Evolutionary conservation across 2,888 invertebrate species (phyloP), one percentile per base, ranked within the genome.

Genomic region (Philereme vetulata): DNA sequence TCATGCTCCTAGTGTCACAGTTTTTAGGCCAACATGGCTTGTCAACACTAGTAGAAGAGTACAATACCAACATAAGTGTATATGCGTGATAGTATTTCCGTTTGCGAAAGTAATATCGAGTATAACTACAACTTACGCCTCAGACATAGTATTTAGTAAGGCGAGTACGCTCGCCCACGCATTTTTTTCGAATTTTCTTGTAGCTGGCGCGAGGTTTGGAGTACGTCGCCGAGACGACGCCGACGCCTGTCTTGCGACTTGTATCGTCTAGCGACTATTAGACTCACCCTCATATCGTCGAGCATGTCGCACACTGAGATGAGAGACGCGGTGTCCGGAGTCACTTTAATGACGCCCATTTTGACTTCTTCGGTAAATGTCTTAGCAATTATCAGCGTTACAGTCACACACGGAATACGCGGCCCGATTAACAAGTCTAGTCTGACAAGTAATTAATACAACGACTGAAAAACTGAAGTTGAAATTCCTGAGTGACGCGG

Each of bases 261-360:
- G 36, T 3, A 7, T 4, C 36, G 36, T 0, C 36, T 36, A 0
- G 36, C 36, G 36, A 53, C 4, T 10, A 42, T 11, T 7, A 32
- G 32, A 83, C 88, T 87, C 81, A 92, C 91, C 90, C 87, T 88
- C 88, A 91, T 88, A 64, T 92, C 91, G 73, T 92, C 92, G 82
- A 92, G 89, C 84, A 91, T 77, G 66, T 92, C 92, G 71, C 91
- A 91, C 43, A 75, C 90, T 52, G 92, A 90, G 81, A 89, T 85
- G 66, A 90, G 84, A 72, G 85, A 84, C 67, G 84, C 84, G 72
- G 90, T 82, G 80, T 92, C 91, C 65, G 88, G 84, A 72, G 81
- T 83, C 80, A 90, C 80, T 86, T 91, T 90, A 57, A 91, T 90
- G 65, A 92, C 90, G 75, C 91, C 91, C 91, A 92, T 91, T 61